Base-by-base conservation (phyloP, 2,797 vertebrate genomes). In the Capromys pilorides region DNA sequence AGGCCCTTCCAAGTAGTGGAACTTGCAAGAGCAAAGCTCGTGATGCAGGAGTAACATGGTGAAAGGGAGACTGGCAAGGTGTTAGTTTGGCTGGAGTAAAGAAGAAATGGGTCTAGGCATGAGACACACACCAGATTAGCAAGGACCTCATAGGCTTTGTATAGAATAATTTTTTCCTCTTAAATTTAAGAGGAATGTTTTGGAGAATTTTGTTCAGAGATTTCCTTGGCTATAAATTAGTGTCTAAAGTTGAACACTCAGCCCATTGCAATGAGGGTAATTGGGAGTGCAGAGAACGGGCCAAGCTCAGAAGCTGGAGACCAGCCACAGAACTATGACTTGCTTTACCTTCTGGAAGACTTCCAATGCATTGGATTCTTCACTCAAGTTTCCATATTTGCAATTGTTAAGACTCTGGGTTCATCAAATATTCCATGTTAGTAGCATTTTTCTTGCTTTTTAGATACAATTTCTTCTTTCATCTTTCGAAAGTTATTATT, bases 401-500 rank as follows among this genome's bases (percentile, higher is more conserved):
- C 92, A 75, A 91, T 67, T 87, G 10, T 14, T 28, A 78, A 86
- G 54, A 78, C 24, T 62, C 4, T 33, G 64, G 61, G n/a, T 86
- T 94, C 39, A 61, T 33, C 51, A 39, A 87, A 71, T 83, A 75
- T 67, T 82, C 13, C n/a, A 66, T 79, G 77, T 91, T 92, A 49
- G 78, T 66, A 88, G 14, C 6, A n/a, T 67, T 87, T 78, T 64
- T 67, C 41, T 88, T 91, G 13, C 87, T 90, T 95, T 39, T 77
- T 49, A 83, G 12, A 67, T 92, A n/a, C 14, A 59, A 64, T 57
- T 33, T 71, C 54, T 92, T 91, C 77, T 89, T 82, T 93, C 82
- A 39, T 41, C 51, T 66, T 86, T 62, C 33, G 75, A 9, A 84
- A 21, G 14, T 89, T 85, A 49, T 45, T 66, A 80, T 21, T 81